Evolutionary conservation across 2,113 vertebrate genomes (phyloP).

Genomic region (Catagonus wagneri): DNA sequence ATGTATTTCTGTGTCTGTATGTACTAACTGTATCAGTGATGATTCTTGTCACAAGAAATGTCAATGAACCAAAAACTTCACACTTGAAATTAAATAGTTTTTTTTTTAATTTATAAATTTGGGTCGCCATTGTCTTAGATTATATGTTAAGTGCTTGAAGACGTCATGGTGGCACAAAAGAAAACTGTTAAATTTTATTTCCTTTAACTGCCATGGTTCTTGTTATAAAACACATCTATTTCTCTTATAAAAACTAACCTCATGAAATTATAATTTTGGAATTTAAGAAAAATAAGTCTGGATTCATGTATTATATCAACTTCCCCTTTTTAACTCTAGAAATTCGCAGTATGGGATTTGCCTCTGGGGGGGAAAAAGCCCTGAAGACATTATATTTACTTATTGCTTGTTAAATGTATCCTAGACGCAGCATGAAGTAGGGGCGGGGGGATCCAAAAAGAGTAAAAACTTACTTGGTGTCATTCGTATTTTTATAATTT

Average conservation of each 20-base stretch:
- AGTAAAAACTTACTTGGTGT: not conserved
- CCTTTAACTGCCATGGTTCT: conserved; percentile 76
- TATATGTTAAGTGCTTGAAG: conserved; percentile 59
- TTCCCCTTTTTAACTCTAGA: conserved; percentile 81
- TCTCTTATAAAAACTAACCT: conserved; percentile 67
- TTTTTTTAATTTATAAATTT: conserved; percentile 56
- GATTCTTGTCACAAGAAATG: conserved; percentile 60
- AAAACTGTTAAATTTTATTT: conserved; percentile 64
- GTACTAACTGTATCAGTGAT: conserved; percentile 54
- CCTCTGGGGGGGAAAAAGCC: conserved; percentile 20
- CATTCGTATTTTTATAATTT: conserved; percentile 36
- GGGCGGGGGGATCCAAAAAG: not conserved
- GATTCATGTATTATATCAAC: conserved; percentile 18
- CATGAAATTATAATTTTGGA: conserved; percentile 57
- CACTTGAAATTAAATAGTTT: conserved; percentile 55
- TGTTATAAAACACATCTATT: conserved; percentile 64
- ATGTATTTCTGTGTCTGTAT: conserved; percentile 83
- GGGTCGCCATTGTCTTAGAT: conserved; percentile 65
- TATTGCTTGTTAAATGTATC: conserved; percentile 2
- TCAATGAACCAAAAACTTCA: conserved; percentile 64
- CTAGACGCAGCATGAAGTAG: not conserved
- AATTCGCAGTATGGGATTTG: conserved; percentile 60
- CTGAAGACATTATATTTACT: not conserved
- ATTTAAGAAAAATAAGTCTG: conserved; percentile 58
- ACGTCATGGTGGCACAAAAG: conserved; percentile 53